Evolutionary conservation across 2,113 vertebrate species (phyloP).

Genomic region (Poeciliopsis prolifica): DNA sequence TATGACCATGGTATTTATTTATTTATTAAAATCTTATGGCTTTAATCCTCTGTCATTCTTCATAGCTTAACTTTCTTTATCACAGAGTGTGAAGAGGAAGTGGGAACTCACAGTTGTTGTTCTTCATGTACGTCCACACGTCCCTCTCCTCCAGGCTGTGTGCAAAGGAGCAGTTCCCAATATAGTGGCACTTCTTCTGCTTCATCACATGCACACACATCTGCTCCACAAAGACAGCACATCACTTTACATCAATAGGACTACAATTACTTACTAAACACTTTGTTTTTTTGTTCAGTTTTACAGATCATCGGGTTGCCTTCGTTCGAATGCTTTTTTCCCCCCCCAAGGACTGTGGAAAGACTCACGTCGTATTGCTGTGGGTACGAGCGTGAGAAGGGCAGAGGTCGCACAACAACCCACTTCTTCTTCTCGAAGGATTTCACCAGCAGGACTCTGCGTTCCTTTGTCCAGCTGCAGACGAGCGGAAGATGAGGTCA

Average conservation of each 20-base stretch:
- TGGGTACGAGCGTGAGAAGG: constrained; percentile 93
- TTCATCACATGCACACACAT: constrained; percentile 98
- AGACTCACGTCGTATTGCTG: constrained; percentile 95
- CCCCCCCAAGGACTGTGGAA: too few species aligned
- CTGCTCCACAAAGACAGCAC: constrained; percentile 67
- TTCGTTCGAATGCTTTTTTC: too few species aligned
- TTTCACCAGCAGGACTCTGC: constrained; percentile 93
- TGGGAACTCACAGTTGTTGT: constrained; percentile 89
- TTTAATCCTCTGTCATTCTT: neutral
- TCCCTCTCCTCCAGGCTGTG: constrained; percentile 97
- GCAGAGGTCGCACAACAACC: constrained; percentile 94
- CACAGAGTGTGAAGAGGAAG: neutral
- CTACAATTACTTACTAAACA: too few species aligned
- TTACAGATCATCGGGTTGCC: too few species aligned
- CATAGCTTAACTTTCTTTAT: neutral
- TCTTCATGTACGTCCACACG: constrained; percentile 99
- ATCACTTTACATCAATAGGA: neutral
- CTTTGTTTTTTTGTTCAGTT: neutral
- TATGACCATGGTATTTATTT: too few species aligned
- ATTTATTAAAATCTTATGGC: neutral
- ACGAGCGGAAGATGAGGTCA: constrained; percentile 6
- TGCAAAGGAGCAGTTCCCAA: constrained; percentile 97
- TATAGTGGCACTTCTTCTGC: constrained; percentile 97
- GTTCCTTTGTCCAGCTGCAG: constrained; percentile 94
- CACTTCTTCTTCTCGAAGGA: constrained; percentile 98